Percentiles rank a stretch among this genome's conserved stretches.
These are phyloP conservation scores for Oligia fasciuncula DNA, from an alignment of 2,888 invertebrate genomes.

Conservation along the genomic window DNA sequence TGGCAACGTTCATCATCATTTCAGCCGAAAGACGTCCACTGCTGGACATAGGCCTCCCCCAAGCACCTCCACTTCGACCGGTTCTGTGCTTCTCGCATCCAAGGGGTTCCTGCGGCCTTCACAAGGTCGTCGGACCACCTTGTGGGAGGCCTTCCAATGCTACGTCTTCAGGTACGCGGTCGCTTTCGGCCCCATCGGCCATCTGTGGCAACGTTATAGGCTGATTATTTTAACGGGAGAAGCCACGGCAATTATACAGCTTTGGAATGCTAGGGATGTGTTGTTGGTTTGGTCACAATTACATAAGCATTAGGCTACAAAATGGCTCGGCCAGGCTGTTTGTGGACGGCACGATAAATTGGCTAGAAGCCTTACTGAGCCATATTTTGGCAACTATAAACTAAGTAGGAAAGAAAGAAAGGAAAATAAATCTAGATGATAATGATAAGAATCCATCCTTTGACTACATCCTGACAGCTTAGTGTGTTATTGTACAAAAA, in stretches of 20 bases:
- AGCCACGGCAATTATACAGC: neutral
- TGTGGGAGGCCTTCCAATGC: no score
- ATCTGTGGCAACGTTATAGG: no score
- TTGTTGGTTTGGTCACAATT: neutral
- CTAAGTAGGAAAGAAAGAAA: neutral
- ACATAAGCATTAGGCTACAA: neutral
- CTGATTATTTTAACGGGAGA: neutral
- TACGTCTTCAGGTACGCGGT: no score
- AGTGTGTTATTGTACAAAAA: neutral
- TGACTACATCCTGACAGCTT: slow-evolving; percentile 2
- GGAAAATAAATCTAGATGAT: neutral
- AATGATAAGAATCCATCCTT: neutral
- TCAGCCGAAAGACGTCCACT: no score
- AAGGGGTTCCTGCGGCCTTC: no score
- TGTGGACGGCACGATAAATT: slow-evolving; percentile 43
- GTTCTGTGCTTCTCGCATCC: no score
- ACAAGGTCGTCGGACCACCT: no score
- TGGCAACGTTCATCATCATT: neutral
- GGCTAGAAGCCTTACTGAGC: slow-evolving; percentile 27
- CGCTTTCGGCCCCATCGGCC: no score
- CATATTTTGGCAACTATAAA: neutral
- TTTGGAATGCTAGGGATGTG: no score
- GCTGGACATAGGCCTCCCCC: no score
- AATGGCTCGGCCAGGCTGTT: neutral
- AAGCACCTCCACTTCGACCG: no score